Evolutionary conservation across 2,113 vertebrate species (phyloP).

Genomic region (Suricata suricatta): DNA sequence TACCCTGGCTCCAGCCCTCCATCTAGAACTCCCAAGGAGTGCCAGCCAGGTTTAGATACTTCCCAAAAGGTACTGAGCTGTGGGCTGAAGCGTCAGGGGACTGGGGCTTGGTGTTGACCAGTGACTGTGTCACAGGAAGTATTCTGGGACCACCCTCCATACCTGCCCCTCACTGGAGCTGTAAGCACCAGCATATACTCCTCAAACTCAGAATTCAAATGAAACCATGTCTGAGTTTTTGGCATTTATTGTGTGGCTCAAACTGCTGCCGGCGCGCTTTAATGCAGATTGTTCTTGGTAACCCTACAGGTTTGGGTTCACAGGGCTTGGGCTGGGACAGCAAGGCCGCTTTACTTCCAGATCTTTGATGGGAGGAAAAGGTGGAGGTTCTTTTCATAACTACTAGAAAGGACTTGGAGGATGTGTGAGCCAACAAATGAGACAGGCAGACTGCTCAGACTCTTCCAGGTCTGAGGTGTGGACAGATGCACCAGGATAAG

Average conservation of each 20-base stretch:
- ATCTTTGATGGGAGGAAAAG: neutral
- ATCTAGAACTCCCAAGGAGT: neutral
- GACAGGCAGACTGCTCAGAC: neutral
- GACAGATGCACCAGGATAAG: neutral
- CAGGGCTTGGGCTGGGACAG: neutral
- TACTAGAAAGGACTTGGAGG: neutral
- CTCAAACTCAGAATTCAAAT: neutral
- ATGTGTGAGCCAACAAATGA: fast-evolving
- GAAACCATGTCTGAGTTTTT: neutral
- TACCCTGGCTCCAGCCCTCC: neutral
- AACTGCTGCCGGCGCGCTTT: neutral
- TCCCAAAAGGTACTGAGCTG: neutral
- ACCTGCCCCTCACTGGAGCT: neutral
- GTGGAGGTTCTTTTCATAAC: neutral
- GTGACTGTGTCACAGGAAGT: neutral
- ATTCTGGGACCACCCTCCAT: neutral
- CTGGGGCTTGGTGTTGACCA: neutral
- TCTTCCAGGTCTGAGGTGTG: neutral
- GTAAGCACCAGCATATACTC: neutral
- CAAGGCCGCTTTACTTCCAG: neutral
- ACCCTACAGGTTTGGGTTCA: neutral
- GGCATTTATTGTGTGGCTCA: constrained; percentile 4
- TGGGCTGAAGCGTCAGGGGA: neutral
- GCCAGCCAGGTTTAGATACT: neutral
- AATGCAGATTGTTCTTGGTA: neutral